Evolutionary conservation across 35 echinoderm and acorn worm species (phyloP).

Genomic region (Apostichopus californicus): DNA sequence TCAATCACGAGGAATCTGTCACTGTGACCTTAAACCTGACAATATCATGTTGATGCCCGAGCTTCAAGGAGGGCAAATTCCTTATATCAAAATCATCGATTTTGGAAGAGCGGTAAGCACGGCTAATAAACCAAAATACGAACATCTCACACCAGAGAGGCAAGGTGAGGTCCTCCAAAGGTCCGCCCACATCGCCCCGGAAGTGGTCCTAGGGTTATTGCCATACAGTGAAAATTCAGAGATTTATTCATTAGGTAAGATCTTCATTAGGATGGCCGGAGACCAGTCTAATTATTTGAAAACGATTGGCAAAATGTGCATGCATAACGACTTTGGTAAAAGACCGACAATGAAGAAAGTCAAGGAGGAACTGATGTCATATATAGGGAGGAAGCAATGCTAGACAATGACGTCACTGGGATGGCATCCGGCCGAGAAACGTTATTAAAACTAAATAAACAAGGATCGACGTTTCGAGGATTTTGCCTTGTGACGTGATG

Average conservation of each 20-base stretch:
- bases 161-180: not conserved
- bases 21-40: slow-evolving; percentile 5
- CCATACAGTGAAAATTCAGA: not conserved
- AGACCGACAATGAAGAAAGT: not conserved
- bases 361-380: not conserved
- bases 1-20: not conserved
- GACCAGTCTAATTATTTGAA: not conserved
- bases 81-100: slow-evolving; percentile 9
- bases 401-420: too few species aligned
- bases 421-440: too few species aligned
- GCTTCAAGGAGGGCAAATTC: not conserved
- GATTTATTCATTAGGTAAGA: not conserved
- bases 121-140: not conserved
- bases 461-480: too few species aligned
- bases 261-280: not conserved
- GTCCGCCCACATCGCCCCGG: not conserved
- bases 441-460: too few species aligned
- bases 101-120: not conserved
- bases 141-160: not conserved
- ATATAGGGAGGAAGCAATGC: not conserved
- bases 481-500: too few species aligned
- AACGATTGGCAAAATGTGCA: slow-evolving; percentile 7
- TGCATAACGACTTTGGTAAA: not conserved
- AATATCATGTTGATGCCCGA: slow-evolving; percentile 3
- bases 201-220: not conserved